phyloP scores from a whole-genome alignment of 1,140 invertebrate species.

The Phocides pigmalion region DNA sequence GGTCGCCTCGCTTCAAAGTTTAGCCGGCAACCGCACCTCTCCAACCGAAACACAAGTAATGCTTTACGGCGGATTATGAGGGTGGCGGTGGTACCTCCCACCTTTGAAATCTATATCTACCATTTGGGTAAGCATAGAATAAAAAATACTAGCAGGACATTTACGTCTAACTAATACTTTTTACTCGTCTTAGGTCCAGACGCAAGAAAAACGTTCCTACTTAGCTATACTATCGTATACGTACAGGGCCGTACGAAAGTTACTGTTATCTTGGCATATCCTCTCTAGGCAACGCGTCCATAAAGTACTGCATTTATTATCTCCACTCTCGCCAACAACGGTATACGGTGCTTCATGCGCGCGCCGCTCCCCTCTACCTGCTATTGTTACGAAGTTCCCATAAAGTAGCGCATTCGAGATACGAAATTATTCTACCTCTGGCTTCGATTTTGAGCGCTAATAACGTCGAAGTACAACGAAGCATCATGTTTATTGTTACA shows the following conservation, averaged over 20 bases:
- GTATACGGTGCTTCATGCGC: conserved; percentile 76
- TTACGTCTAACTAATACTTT: conserved; percentile 13
- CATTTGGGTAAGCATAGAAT: neutral
- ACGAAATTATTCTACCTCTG: conserved; percentile 75
- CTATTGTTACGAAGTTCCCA: conserved; percentile 83
- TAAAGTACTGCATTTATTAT: conserved; percentile 80
- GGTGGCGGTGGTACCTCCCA: too few species aligned
- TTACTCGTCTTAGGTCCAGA: conserved; percentile 46
- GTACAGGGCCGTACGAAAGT: conserved; percentile 79
- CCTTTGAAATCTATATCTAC: too few species aligned
- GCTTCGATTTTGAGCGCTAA: conserved; percentile 55
- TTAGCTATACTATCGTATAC: conserved; percentile 57
- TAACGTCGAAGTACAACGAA: conserved; percentile 38
- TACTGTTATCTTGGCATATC: conserved; percentile 85
- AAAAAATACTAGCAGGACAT: conserved; percentile 5
- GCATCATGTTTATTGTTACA: conserved; percentile 42
- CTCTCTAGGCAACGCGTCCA: conserved; percentile 80
- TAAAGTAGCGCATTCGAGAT: conserved; percentile 74
- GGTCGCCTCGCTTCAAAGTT: too few species aligned
- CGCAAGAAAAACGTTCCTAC: conserved; percentile 60
- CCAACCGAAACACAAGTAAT: too few species aligned
- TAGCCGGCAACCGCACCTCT: too few species aligned
- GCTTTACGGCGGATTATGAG: too few species aligned
- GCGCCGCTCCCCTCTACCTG: conserved; percentile 79
- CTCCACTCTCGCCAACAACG: conserved; percentile 61